Percentiles rank a stretch among this genome's conserved stretches.
phyloP scores from a whole-genome alignment of 2,113 vertebrate species.

The Sisor rabdophorus region DNA sequence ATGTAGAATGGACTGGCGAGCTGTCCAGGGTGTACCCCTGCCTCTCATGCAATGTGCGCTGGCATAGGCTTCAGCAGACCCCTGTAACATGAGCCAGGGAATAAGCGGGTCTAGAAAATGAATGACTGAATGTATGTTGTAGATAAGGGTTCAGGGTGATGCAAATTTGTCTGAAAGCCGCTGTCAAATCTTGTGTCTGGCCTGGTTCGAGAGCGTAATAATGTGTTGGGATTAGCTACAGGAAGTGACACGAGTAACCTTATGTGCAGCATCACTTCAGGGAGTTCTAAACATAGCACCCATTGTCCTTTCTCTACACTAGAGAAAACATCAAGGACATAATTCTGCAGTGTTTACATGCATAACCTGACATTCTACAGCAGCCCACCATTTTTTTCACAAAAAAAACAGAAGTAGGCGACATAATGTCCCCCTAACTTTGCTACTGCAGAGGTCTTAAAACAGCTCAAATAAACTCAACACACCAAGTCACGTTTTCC shows the following conservation, averaged over 20 bases:
- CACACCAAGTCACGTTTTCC: background rate
- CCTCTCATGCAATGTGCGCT: too few species aligned
- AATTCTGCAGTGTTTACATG: slow-evolving; percentile 11
- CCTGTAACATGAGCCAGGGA: too few species aligned
- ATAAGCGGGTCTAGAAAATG: too few species aligned
- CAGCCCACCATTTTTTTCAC: slow-evolving; percentile 24
- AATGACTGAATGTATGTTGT: background rate
- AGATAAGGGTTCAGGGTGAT: slow-evolving; percentile 29
- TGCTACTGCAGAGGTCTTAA: slow-evolving; percentile 15
- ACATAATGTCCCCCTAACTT: background rate
- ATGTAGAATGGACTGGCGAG: too few species aligned
- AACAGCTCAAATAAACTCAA: background rate
- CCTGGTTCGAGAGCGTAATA: slow-evolving; percentile 5
- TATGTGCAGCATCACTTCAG: background rate
- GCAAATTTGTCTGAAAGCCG: background rate
- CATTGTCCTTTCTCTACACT: slow-evolving; percentile 4
- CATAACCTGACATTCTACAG: slow-evolving; percentile 11
- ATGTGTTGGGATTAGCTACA: background rate
- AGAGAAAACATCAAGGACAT: slow-evolving; percentile 14
- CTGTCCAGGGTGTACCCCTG: too few species aligned
- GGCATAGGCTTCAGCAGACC: too few species aligned
- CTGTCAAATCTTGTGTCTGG: slow-evolving; percentile 3
- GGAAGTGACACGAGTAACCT: background rate
- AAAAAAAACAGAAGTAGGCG: slow-evolving; percentile 2
- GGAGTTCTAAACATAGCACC: background rate